Evolutionary conservation across 1,140 invertebrate genomes (phyloP).

Genomic region (Galleria mellonella): DNA sequence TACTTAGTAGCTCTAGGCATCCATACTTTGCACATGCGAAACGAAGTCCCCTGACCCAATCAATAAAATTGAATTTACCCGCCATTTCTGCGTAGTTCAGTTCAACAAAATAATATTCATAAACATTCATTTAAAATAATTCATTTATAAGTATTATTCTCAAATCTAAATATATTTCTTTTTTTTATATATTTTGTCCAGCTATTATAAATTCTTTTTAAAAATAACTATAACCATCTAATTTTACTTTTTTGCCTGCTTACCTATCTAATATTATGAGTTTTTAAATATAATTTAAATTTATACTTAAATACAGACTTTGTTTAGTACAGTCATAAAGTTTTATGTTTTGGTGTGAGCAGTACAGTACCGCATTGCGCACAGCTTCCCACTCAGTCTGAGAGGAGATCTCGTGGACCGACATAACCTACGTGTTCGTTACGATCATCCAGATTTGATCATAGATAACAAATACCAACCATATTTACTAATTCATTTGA

Average conservation of each 20-base stretch:
- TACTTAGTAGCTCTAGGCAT: not conserved
- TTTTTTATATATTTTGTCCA: too few relatives aligned
- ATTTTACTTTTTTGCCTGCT: too few relatives aligned
- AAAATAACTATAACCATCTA: too few relatives aligned
- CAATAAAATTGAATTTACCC: constrained; percentile 57
- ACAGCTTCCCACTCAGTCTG: constrained; percentile 65
- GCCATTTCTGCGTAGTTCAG: constrained; percentile 14
- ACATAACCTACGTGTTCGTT: constrained; percentile 50
- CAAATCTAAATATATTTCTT: too few relatives aligned
- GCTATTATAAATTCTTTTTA: too few relatives aligned
- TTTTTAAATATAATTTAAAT: too few relatives aligned
- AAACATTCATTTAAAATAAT: too few relatives aligned
- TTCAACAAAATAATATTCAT: not conserved
- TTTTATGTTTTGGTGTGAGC: constrained; percentile 33
- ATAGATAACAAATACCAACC: too few relatives aligned
- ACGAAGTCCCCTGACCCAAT: constrained; percentile 22
- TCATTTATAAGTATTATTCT: too few relatives aligned
- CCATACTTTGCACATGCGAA: constrained; percentile 29
- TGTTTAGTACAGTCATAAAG: constrained; percentile 12
- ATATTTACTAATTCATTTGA: too few relatives aligned
- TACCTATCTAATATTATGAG: too few relatives aligned
- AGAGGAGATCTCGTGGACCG: constrained; percentile 52
- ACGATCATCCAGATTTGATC: constrained; percentile 1
- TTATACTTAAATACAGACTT: constrained; percentile 4
- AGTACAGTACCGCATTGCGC: constrained; percentile 65